Percentiles rank a stretch among this genome's conserved stretches.
Evolutionary conservation across 2,888 invertebrate genomes (phyloP).

Genomic region (Acrobasis consociella): DNA sequence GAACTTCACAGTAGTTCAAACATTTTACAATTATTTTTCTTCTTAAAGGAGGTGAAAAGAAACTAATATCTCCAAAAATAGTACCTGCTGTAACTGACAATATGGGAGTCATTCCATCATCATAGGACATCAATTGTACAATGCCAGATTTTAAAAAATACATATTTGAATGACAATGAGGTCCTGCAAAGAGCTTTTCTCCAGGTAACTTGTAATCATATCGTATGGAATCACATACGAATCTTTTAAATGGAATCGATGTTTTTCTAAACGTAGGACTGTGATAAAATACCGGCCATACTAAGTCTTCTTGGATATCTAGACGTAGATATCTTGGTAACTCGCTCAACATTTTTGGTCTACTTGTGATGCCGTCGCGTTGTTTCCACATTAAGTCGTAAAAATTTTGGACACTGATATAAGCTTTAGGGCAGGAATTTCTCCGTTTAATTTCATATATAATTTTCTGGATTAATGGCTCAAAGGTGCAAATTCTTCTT

Average conservation of each 20-base stretch:
- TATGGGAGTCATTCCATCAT: slow-evolving; percentile 60
- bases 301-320: slow-evolving; percentile 57
- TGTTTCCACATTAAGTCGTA: slow-evolving; percentile 60
- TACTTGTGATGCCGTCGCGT: slow-evolving; percentile 55
- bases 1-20: slow-evolving; percentile 64
- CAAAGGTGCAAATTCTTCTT: slow-evolving; percentile 44
- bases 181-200: slow-evolving; percentile 56
- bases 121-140: slow-evolving; percentile 60
- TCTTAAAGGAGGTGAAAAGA: slow-evolving; percentile 48
- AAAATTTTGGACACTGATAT: slow-evolving; percentile 51
- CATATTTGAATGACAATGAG: slow-evolving; percentile 46
- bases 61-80: slow-evolving; percentile 63
- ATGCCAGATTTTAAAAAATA: slow-evolving; percentile 66
- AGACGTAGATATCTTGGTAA: slow-evolving; percentile 59
- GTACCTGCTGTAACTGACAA: slow-evolving; percentile 64
- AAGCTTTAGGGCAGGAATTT: slow-evolving; percentile 45
- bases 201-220: slow-evolving; percentile 62
- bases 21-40: slow-evolving; percentile 52
- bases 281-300: slow-evolving; percentile 64
- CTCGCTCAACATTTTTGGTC: slow-evolving; percentile 48
- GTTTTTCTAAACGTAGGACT: slow-evolving; percentile 62
- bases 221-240: slow-evolving; percentile 50
- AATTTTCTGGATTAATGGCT: slow-evolving; percentile 50
- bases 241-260: slow-evolving; percentile 52
- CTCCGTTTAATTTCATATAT: slow-evolving; percentile 60